phyloP scores from a whole-genome alignment of 2,113 vertebrate genomes.

The Ahaetulla prasina region DNA sequence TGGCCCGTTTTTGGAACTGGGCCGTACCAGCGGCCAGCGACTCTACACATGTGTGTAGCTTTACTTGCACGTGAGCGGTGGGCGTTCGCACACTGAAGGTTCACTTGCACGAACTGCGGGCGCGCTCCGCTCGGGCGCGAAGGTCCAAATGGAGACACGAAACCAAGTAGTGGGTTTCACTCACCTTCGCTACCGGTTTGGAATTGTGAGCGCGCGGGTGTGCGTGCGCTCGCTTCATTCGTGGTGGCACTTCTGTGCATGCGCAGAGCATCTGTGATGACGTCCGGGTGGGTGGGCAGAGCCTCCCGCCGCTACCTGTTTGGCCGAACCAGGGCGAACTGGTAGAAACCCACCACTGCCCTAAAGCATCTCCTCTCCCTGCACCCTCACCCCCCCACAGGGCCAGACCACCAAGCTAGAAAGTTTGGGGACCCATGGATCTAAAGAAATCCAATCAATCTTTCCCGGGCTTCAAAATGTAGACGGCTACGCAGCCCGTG shows the following conservation, averaged over 20 bases:
- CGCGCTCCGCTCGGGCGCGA: neutral
- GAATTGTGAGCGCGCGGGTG: no score
- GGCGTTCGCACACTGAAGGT: no score
- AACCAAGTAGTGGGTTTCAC: no score
- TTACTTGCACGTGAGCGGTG: neutral
- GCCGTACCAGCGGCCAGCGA: neutral
- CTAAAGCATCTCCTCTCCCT: neutral
- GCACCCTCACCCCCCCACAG: accelerated
- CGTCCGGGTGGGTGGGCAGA: no score
- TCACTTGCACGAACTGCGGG: neutral
- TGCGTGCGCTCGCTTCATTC: no score
- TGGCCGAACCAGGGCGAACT: no score
- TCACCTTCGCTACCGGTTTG: no score
- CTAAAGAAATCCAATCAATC: neutral
- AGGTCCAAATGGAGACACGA: neutral
- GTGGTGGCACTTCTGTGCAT: no score
- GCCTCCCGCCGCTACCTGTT: no score
- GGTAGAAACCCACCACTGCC: no score
- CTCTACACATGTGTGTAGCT: accelerated
- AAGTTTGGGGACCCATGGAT: neutral
- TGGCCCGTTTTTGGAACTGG: neutral
- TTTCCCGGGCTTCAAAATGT: conserved; percentile 20
- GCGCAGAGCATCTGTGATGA: no score
- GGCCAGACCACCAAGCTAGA: neutral
- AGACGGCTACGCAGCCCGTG: neutral